phyloP scores from a whole-genome alignment of 1,140 invertebrate species.

The Pseudoatta argentina region DNA sequence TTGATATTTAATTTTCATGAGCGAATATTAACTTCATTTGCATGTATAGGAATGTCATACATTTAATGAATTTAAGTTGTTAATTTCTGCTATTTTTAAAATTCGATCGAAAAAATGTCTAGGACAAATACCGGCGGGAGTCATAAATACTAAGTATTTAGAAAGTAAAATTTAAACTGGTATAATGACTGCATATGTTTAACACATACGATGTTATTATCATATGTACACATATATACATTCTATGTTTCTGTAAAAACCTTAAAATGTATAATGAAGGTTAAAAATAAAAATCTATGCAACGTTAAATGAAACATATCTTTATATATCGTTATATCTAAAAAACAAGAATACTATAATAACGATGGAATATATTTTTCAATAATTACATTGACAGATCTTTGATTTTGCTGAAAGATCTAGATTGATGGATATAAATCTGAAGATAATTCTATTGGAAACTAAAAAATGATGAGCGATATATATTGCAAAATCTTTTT shows the following conservation, averaged over 20 bases:
- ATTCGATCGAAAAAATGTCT: not conserved
- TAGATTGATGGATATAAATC: too few relatives aligned
- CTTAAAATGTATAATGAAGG: not conserved
- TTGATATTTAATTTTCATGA: not conserved
- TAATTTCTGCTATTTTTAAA: not conserved
- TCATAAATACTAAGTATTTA: not conserved
- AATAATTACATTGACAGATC: not conserved
- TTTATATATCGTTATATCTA: not conserved
- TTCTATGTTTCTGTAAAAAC: not conserved
- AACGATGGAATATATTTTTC: not conserved
- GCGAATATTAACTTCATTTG: constrained; percentile 14
- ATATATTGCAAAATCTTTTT: too few relatives aligned
- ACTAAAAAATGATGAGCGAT: too few relatives aligned
- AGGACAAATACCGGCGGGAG: not conserved
- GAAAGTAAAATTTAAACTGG: not conserved
- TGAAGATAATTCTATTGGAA: too few relatives aligned
- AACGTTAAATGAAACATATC: not conserved
- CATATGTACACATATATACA: not conserved
- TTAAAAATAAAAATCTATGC: not conserved
- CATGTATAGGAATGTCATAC: not conserved
- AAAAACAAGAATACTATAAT: not conserved
- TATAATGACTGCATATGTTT: not conserved
- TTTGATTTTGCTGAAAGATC: not conserved
- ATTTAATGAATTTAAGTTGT: not conserved
- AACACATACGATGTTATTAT: not conserved